Evolutionary conservation across 2,113 vertebrate species (phyloP), one percentile per base, ranked within the genome.

Genomic region (Nymphicus hollandicus): DNA sequence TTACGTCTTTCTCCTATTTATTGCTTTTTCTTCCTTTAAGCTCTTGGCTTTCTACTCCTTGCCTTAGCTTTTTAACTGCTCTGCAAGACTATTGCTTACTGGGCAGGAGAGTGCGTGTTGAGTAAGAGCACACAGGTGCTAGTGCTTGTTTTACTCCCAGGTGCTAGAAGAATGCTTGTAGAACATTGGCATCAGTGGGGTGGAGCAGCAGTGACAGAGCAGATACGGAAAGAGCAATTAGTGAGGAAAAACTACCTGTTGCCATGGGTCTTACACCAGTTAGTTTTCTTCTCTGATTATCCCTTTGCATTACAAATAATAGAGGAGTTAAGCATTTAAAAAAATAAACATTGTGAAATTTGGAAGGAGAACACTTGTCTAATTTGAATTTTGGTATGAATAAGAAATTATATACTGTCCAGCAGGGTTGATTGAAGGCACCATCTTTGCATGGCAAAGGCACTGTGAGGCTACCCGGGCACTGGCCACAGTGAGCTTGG

Each of bases 361-460:
- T 86, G 86, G 28, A 81, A 91, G n/a, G 27, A 52, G 41, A 81
- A 31, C 1, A 0, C 11, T 39, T 69, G 12, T 69, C 74, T 64
- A 20, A 27, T 71, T 93, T 55, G 29, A 84, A 37, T 64, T 87
- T 17, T 31, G 3, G 0, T 17, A 8, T 37, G n/a, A 64, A 37
- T 66, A 39, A 53, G 33, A 56, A 68, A 71, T 71, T 7, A 16
- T 8, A 3, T 89, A 7, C 29, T 61, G 35, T 82, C 43, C 28
- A 50, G 27, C 4, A 2, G 33, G 68, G 22, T 0, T 65, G 56
- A 33, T 65, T 47, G 77, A 79, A 64, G 74, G 28, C 7, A 37
- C 25, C 0, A 0, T 53, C 33, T 64, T 31, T 41, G 20, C 64
- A 65, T 0, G 0, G 47, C 1, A 2, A 68, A 27, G 35, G 39